Base-by-base conservation (phyloP, 2,113 vertebrate species). In the Vireo altiloquus region DNA sequence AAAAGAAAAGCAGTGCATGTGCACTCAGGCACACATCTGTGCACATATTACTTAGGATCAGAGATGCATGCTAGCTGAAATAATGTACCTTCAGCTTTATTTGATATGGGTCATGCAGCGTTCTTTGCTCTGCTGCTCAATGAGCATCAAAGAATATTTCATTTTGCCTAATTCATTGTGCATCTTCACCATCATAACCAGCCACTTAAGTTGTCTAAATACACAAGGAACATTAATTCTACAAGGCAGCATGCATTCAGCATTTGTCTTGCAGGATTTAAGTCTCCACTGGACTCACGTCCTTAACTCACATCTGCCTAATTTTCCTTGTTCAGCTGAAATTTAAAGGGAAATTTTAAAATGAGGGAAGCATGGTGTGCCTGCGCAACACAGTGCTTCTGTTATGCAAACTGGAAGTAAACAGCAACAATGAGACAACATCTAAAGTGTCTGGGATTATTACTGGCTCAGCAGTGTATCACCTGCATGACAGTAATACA, bases 151-250 rank as follows among this genome's bases (percentile, higher is more conserved):
- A 82, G 60, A 89, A 49, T 71, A 87, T 40, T 93, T 76, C 72
- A 83, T 78, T 87, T 75, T 82, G 82, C 76, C 49, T 89, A 93
- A 92, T 87, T 94, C 74, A 54, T 35, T 80, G 82, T 66, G 82
- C 82, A 87, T 86, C 87, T 86, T 82, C 57, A 72, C 76, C 56
- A 82, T 50, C 53, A 50, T 23, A 88, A 95, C 87, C 89, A 96
- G 91, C 39, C 86, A 89, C 90, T 94, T 92, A 90, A 75, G 76
- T 46, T 77, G 49, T 57, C 82, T 64, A 92, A 92, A 93, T 75
- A 94, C 0, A 14, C 77, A 72, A 56, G 21, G 60, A 88, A 74
- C 85, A 52, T 42, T 96, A 91, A 94, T 90, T 83, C 92, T 88
- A 81, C 92, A 59, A 76, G 78, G 92, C 87, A 94, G 63, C 3